Conservation (phyloP, 2,113 vertebrate species). For the Petroica traversi region DNA sequence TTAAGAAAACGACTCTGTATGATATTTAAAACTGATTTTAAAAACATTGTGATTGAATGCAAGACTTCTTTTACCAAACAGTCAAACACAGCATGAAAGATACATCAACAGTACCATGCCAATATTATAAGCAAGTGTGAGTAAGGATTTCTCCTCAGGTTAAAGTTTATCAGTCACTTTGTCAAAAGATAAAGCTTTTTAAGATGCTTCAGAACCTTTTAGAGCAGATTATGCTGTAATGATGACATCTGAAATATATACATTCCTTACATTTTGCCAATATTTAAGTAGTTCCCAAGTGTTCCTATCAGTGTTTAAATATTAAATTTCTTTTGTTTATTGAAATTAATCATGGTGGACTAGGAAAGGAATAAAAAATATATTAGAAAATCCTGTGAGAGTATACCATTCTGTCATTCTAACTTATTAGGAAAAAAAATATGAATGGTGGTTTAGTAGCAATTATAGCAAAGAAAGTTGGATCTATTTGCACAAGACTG, state of each 20-base stretch:
- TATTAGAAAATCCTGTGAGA: background rate
- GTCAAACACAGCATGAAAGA: background rate
- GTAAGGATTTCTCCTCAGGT: background rate
- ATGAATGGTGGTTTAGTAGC: no score
- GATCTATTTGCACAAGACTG: background rate
- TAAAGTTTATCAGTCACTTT: background rate
- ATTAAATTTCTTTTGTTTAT: background rate
- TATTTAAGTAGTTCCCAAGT: background rate
- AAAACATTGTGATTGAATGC: background rate
- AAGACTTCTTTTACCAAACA: background rate
- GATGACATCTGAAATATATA: background rate
- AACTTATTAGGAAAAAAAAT: background rate
- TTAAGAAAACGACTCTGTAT: background rate
- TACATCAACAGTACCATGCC: fast-evolving
- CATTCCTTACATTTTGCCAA: background rate
- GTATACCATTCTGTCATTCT: background rate
- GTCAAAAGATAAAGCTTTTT: background rate
- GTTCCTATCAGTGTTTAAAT: background rate
- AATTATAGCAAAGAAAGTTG: background rate
- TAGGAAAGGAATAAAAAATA: background rate
- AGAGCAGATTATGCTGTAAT: background rate
- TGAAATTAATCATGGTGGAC: background rate
- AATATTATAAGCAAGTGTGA: background rate
- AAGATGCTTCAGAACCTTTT: background rate
- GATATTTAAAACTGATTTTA: background rate